Percentiles rank a stretch among this genome's conserved stretches.
Evolutionary conservation across 2,888 invertebrate genomes (phyloP).

Genomic region (Vanessa cardui): DNA sequence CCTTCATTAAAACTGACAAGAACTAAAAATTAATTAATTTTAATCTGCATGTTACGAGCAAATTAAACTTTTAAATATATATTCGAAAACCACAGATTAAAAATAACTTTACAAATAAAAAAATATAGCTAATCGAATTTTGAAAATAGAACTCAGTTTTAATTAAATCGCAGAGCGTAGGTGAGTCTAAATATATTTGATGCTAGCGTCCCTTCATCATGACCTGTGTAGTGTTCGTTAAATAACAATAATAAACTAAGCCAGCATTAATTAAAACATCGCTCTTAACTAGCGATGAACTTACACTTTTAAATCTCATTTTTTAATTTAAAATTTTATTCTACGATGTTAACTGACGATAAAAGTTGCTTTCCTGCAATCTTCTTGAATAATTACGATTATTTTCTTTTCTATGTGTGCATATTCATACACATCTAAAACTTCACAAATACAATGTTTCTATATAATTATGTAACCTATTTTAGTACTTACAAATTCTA

Average conservation of each 20-base stretch:
- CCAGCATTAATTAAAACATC: slow-evolving; percentile 33
- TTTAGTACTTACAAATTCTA: no score
- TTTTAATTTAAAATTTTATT: slow-evolving; percentile 31
- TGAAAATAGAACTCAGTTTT: neutral
- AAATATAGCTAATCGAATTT: neutral
- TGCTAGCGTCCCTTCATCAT: slow-evolving; percentile 9
- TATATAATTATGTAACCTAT: no score
- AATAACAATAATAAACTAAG: slow-evolving; percentile 18
- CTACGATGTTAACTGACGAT: slow-evolving; percentile 14
- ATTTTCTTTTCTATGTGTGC: slow-evolving; percentile 3
- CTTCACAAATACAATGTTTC: no score
- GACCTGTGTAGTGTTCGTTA: slow-evolving; percentile 7
- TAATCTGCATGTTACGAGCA: no score
- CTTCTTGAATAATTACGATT: neutral
- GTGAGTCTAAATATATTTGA: neutral
- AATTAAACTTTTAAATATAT: neutral
- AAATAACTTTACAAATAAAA: neutral
- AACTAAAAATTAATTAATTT: no score
- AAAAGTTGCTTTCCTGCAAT: slow-evolving; percentile 12
- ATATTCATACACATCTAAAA: neutral
- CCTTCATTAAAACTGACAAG: no score
- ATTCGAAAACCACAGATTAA: neutral
- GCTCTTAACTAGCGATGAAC: slow-evolving; percentile 27
- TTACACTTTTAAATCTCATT: slow-evolving; percentile 28
- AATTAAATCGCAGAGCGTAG: slow-evolving; percentile 20